Percentiles rank a stretch among this genome's conserved stretches.
These are phyloP conservation scores for Panagrolaimus sp. DNA, from an alignment of 1,140 invertebrate species.

Conservation along the genomic window DNA sequence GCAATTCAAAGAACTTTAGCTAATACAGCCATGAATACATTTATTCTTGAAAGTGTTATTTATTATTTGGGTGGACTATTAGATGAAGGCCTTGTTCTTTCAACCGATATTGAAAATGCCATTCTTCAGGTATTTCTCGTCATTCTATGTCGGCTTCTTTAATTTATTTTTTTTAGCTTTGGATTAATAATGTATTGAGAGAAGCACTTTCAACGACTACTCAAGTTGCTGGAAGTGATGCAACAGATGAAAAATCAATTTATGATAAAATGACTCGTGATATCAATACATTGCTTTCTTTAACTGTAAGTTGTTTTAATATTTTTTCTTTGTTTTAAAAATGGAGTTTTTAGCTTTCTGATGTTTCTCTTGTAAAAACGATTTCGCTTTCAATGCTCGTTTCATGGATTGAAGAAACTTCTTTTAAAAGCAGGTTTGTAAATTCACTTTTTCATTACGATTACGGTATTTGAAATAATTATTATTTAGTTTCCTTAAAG, in stretches of 20 bases:
- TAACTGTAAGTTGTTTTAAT: constrained; percentile 32
- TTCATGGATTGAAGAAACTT: constrained; percentile 22
- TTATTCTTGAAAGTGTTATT: constrained; percentile 49
- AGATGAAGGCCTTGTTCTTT: constrained; percentile 49
- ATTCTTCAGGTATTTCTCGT: constrained; percentile 35
- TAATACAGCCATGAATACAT: constrained; percentile 45
- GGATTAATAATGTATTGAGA: constrained; percentile 37
- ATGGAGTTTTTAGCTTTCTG: background rate
- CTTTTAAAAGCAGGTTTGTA: constrained; percentile 10
- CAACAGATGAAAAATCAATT: constrained; percentile 30
- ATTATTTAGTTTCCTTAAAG: constrained; percentile 5
- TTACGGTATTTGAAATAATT: background rate
- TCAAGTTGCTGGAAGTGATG: constrained; percentile 41
- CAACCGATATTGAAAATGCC: constrained; percentile 52
- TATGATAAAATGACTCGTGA: constrained; percentile 45
- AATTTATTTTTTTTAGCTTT: constrained; percentile 25
- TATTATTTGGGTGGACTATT: constrained; percentile 51
- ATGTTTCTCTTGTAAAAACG: constrained; percentile 18
- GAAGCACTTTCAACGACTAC: constrained; percentile 42
- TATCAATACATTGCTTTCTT: constrained; percentile 40
- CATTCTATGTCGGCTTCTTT: too few relatives aligned
- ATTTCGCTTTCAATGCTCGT: constrained; percentile 27
- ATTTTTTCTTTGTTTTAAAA: background rate
- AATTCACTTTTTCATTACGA: background rate
- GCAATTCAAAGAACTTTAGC: constrained; percentile 42